Evolutionary conservation across 2,113 vertebrate species (phyloP).

Genomic region (Pseudopodoces humilis): DNA sequence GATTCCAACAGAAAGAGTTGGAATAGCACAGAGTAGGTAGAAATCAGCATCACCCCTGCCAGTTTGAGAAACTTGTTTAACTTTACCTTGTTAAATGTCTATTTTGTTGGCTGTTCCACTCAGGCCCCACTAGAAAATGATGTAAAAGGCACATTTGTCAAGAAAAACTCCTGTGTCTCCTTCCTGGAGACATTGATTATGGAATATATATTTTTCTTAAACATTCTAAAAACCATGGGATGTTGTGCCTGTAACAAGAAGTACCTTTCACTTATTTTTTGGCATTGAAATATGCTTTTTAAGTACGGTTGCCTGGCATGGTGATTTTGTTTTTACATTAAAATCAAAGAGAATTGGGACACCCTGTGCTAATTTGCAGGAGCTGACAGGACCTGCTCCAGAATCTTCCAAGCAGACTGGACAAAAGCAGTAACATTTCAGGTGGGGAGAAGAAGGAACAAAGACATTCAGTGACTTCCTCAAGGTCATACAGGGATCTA

Average conservation of each 20-base stretch:
- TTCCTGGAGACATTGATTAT: neutral
- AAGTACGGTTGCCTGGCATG: conserved; percentile 43
- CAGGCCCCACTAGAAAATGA: neutral
- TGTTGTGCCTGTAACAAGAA: neutral
- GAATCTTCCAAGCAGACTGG: neutral
- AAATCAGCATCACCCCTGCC: neutral
- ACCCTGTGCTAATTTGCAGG: neutral
- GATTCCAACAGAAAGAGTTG: neutral
- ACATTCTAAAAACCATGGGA: conserved; percentile 37
- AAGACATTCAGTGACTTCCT: neutral
- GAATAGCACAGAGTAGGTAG: neutral
- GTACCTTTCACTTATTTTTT: neutral
- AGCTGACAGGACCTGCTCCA: conserved; percentile 38
- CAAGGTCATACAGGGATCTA: neutral
- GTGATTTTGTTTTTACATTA: conserved; percentile 18
- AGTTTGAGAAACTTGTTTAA: neutral
- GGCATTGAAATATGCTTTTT: conserved; percentile 50
- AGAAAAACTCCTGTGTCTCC: neutral
- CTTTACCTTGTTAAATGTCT: neutral
- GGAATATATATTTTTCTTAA: neutral
- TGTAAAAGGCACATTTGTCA: neutral
- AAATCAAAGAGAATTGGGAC: conserved; percentile 16
- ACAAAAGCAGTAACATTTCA: neutral
- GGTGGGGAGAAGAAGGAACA: conserved; percentile 3
- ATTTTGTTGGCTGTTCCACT: neutral